phyloP scores from a whole-genome alignment of 2,113 vertebrate species.

The Tragelaphus buxtoni region DNA sequence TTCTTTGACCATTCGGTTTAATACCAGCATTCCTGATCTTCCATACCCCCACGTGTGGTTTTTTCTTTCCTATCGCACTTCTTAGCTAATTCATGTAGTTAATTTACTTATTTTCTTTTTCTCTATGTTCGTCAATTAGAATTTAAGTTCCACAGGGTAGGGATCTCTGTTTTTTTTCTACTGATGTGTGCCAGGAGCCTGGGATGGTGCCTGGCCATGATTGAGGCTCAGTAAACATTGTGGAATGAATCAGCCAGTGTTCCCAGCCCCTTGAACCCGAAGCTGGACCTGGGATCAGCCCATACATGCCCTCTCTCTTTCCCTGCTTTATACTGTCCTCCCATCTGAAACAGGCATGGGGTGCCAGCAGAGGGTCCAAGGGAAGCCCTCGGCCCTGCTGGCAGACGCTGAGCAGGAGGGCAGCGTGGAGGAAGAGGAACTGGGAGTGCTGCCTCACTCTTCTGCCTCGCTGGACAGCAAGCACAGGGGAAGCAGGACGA shows the following conservation, averaged over 20 bases:
- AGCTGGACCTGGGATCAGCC: background rate
- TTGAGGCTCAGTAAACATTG: background rate
- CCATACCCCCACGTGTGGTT: rapidly evolving
- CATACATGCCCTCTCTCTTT: rapidly evolving
- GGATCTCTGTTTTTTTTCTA: background rate
- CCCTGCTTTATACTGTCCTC: background rate
- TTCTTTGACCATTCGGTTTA: background rate
- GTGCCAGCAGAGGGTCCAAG: background rate
- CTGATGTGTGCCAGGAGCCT: background rate
- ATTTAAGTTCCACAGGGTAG: background rate
- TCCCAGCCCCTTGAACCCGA: background rate
- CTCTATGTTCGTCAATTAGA: background rate
- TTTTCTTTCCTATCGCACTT: background rate
- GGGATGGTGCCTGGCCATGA: background rate
- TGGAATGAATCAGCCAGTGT: background rate
- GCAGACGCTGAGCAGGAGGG: constrained; percentile 32
- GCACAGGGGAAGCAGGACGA: background rate
- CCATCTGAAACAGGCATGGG: background rate
- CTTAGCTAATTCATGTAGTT: background rate
- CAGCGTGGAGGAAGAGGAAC: constrained; percentile 23
- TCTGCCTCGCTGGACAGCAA: rapidly evolving
- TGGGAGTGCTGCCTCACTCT: background rate
- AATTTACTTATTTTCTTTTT: background rate
- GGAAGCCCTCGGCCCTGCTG: background rate
- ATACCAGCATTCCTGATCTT: background rate